Evolutionary conservation across 2,113 vertebrate genomes (phyloP), one percentile per base, ranked within the genome.

Genomic region (Poicephalus meyeri): DNA sequence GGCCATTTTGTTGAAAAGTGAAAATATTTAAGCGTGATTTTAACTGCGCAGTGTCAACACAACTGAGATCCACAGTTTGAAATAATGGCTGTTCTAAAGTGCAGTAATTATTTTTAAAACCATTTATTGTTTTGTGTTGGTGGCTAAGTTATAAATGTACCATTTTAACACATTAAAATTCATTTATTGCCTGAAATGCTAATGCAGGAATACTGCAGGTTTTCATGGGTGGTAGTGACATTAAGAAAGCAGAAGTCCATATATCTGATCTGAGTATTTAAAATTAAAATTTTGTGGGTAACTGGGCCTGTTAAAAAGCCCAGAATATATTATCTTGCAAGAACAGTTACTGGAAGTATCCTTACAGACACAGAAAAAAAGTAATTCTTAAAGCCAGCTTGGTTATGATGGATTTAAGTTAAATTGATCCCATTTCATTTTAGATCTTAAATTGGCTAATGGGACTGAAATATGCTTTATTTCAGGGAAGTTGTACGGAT

Each of bases 381-480:
- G 11, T 2, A 88, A 60, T 84, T 84, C 85, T 78, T 80, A 64
- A 58, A 84, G 86, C 63, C 68, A 92, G 49, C 19, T 61, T 46
- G 50, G 80, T 88, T 94, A 91, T 74, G 78, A 86, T 13, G 71
- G 64, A 85, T 90, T 93, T 71, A 88, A 86, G 70, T 65, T 72
- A 81, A 94, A 96, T 95, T 93, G 64, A 91, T 95, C 56, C 77
- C 69, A 55, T 94, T 94, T 92, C 77, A 93, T 90, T 80, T 85
- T 76, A 84, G 73, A 81, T 87, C 49, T 85, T 81, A 70, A 93
- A 92, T 89, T 61, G 64, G 72, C 65, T 95, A 97, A 97, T 85
- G 96, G 93, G 80, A 80, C 86, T 90, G 89, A 94, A 95, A 94
- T 92, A 94, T 49, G 83, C 77, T 97, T 94, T 95, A 90, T 95